phyloP scores from a whole-genome alignment of 2,113 vertebrate genomes.

The Pungitius pungitius region DNA sequence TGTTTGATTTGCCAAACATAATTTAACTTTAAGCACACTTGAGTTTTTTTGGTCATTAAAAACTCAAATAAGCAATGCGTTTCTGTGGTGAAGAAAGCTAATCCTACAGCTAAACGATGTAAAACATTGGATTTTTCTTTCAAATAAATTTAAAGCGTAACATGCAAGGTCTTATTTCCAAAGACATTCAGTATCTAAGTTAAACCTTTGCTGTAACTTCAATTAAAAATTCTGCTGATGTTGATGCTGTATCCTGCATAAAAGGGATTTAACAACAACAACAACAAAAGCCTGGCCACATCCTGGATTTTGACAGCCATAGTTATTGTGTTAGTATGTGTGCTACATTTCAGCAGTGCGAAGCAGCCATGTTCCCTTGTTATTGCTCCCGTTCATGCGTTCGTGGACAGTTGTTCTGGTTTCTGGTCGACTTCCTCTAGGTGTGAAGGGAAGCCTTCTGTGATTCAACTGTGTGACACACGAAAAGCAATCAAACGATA shows the following conservation, averaged over 20 bases:
- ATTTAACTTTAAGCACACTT: constrained; percentile 29
- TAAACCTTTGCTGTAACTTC: constrained; percentile 6
- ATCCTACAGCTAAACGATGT: background rate
- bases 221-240: background rate
- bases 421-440: constrained; percentile 65
- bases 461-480: constrained; percentile 65
- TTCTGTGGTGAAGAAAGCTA: constrained; percentile 1
- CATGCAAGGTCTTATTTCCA: background rate
- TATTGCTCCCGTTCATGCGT: constrained; percentile 37
- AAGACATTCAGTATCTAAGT: background rate
- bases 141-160: background rate
- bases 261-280: constrained; percentile 2
- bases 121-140: background rate
- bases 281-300: background rate
- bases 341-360: constrained; percentile 17
- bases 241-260: background rate
- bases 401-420: constrained; percentile 44
- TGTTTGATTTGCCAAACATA: constrained; percentile 30
- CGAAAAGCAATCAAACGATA: constrained; percentile 68
- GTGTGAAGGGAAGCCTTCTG: constrained; percentile 64
- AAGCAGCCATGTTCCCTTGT: constrained; percentile 39
- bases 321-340: constrained; percentile 1
- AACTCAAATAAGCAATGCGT: constrained; percentile 1
- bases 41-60: constrained; percentile 5
- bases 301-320: constrained; percentile 23